These are phyloP conservation scores for Cynodonichthys magdalenae DNA, from an alignment of 2,797 vertebrate species.

Conservation along the genomic window DNA sequence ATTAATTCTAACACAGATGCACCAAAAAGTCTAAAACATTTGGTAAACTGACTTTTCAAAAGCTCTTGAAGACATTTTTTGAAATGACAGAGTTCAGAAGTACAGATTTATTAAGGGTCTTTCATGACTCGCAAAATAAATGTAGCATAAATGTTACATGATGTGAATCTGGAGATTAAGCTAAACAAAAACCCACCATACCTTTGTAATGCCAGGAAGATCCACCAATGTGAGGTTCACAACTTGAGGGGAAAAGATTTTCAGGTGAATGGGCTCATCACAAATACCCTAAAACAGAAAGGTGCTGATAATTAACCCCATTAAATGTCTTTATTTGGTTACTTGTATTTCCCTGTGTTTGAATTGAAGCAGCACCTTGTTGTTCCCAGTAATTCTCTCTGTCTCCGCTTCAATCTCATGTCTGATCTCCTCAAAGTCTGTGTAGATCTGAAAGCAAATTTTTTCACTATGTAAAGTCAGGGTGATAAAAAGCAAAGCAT, in stretches of 20 bases:
- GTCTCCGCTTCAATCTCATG: conserved; percentile 97
- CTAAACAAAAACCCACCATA: conserved; percentile 50
- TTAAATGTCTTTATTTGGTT: background rate
- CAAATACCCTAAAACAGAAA: conserved; percentile 87
- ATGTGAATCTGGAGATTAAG: background rate
- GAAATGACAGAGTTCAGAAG: background rate
- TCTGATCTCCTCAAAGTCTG: conserved; percentile 96
- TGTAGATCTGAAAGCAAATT: conserved; percentile 84
- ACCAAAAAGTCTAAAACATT: too few species aligned
- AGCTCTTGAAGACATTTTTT: background rate
- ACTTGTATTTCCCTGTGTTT: background rate
- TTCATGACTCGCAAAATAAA: background rate
- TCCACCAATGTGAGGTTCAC: conserved; percentile 97
- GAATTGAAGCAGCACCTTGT: conserved; percentile 84
- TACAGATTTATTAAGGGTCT: background rate
- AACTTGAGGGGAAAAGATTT: conserved; percentile 95
- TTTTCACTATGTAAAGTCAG: background rate
- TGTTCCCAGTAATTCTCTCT: conserved; percentile 93
- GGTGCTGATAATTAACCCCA: background rate
- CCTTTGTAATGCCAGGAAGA: conserved; percentile 98
- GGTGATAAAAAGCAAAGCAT: background rate
- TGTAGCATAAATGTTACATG: background rate
- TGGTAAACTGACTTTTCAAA: too few species aligned
- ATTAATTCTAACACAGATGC: too few species aligned
- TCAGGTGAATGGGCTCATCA: conserved; percentile 95